Base-by-base conservation (phyloP, 2,888 invertebrate species). In the Panopea generosa region DNA sequence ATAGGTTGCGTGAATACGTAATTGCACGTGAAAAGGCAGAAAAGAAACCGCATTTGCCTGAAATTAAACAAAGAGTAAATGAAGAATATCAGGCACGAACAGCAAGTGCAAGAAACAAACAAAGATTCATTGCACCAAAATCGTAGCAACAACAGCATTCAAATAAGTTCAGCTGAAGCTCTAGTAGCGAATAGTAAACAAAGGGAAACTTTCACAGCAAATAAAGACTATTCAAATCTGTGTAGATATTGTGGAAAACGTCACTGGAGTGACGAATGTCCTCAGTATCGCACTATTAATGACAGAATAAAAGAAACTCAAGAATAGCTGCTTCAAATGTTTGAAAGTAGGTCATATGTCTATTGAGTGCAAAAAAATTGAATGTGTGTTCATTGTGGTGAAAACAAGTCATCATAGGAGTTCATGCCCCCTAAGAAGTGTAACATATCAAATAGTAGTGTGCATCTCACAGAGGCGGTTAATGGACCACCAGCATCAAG, bases 251-350 rank as follows among this genome's bases (percentile, higher is more conserved):
- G 69, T 65, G 6, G 47, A 11, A 24, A 29, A 6, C 7, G 9
- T n/a, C 66, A 69, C 45, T 75, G 65, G 69, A 68, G 63, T 53
- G 68, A 74, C 29, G 63, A 74, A 24, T 74, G 68, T 26, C 20
- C 14, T n/a, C 29, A 66, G 24, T 63, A 59, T 33, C 49, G 22
- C 4, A 63, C 68, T 6, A 20, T 74, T 33, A 47, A 61, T 0
- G 67, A 67, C 22, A 56, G 63, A 45, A 66, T n/a, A 67, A 40
- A 33, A 43, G n/a, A 16, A 24, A 11, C 14, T 67, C 1, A 66
- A 62, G 40, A 59, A 29, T 26, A 26, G 18, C 2, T 69, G 69
- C 45, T 63, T 26, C 24, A 75, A 47, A 26, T 68, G 68, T 45
- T 38, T 69, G 50, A 75, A 75, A 43, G 20, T 2, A 29, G 65